Evolutionary conservation across 2,888 invertebrate species (phyloP).

Genomic region (Thecophora atra): DNA sequence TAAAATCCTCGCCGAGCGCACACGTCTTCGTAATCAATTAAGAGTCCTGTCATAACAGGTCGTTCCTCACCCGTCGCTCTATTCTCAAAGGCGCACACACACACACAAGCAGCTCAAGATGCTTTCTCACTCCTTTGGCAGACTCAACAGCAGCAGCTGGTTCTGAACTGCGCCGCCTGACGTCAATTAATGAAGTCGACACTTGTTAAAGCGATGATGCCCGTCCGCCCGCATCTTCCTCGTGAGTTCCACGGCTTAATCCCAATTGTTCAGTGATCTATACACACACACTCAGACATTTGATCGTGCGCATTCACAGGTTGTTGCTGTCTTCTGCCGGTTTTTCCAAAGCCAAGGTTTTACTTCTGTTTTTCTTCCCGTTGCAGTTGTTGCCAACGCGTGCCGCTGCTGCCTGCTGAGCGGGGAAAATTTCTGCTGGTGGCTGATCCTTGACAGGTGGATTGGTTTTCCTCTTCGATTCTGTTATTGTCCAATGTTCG

Average conservation of each 20-base stretch:
- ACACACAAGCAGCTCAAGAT: too few relatives aligned
- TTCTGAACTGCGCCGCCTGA: neutral
- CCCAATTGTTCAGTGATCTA: too few relatives aligned
- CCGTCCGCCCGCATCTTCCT: slow-evolving; percentile 39
- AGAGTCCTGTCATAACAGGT: neutral
- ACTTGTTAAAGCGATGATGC: slow-evolving; percentile 59
- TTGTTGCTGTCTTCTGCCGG: slow-evolving; percentile 48
- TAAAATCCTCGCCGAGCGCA: neutral
- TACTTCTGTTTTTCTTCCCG: neutral
- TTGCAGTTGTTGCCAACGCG: neutral
- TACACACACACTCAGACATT: too few relatives aligned
- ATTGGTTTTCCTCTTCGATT: slow-evolving; percentile 13
- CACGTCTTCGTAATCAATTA: neutral
- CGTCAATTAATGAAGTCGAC: slow-evolving; percentile 47
- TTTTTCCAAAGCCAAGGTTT: slow-evolving; percentile 21
- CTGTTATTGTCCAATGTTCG: slow-evolving; percentile 10
- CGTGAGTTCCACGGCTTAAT: neutral
- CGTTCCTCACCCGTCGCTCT: neutral
- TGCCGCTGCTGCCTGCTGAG: neutral
- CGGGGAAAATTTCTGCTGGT: neutral
- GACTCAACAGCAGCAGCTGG: slow-evolving; percentile 9
- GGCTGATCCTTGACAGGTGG: slow-evolving; percentile 6
- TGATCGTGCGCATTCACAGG: neutral
- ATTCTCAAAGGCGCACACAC: neutral
- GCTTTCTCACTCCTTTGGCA: neutral